phyloP scores from a whole-genome alignment of 2,113 vertebrate species.

The Pristiophorus japonicus region DNA sequence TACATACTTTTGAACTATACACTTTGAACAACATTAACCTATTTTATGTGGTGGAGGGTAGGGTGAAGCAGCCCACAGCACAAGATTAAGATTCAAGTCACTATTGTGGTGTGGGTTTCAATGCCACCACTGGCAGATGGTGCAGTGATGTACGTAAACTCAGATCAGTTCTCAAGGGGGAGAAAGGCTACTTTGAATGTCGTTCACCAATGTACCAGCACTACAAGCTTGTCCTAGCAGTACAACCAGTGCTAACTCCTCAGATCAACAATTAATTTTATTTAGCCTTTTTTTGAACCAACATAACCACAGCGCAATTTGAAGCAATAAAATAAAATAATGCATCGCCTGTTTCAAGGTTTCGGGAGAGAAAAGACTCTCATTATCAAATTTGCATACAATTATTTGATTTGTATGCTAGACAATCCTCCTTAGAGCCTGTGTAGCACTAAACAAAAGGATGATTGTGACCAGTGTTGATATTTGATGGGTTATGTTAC shows the following conservation, averaged over 20 bases:
- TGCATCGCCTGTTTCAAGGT: background rate
- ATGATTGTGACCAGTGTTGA: background rate
- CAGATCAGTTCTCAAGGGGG: background rate
- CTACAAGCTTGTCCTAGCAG: background rate
- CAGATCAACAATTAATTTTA: background rate
- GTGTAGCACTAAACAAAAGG: constrained; percentile 39
- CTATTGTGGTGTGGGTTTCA: background rate
- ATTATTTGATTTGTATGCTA: constrained; percentile 4
- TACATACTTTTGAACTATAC: background rate
- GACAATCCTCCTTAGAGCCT: background rate
- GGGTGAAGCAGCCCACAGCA: background rate
- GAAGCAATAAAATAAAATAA: background rate
- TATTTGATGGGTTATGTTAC: background rate
- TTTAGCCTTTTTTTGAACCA: background rate
- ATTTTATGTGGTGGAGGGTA: background rate
- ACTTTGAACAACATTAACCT: background rate
- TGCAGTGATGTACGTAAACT: background rate
- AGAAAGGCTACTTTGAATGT: background rate
- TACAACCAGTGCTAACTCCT: background rate
- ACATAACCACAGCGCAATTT: background rate
- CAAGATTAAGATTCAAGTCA: background rate
- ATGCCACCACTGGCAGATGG: background rate
- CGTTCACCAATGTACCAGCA: background rate
- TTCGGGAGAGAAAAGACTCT: background rate
- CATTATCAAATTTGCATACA: constrained; percentile 1